phyloP scores from a whole-genome alignment of 2,113 vertebrate species.

The Sander lucioperca region DNA sequence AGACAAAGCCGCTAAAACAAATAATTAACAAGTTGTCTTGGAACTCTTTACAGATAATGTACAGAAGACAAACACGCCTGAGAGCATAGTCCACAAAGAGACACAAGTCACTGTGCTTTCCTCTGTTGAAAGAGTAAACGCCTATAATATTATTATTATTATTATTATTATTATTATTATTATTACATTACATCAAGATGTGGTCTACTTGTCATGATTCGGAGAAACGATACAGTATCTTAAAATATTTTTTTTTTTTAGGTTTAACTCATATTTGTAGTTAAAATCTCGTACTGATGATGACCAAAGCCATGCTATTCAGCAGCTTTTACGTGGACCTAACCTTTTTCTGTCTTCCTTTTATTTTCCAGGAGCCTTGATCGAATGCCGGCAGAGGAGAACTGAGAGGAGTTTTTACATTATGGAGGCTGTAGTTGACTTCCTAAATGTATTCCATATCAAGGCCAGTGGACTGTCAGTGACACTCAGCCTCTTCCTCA shows the following conservation, averaged over 20 bases:
- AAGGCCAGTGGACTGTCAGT: constrained; percentile 70
- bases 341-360: neutral
- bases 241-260: no score
- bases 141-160: no score
- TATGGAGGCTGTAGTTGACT: constrained; percentile 66
- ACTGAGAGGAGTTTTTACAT: neutral
- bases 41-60: no score
- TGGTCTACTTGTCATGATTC: no score
- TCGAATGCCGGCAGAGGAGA: neutral
- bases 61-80: neutral
- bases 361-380: neutral
- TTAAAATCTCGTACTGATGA: no score
- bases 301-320: no score
- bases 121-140: neutral
- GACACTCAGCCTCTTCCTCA: constrained; percentile 78
- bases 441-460: constrained; percentile 57
- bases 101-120: neutral
- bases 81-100: neutral
- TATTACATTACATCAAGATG: no score
- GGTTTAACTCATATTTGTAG: no score
- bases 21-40: neutral
- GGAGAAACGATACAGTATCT: no score
- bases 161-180: no score
- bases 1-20: neutral
- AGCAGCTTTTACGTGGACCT: no score